Conservation (phyloP, 1,140 invertebrate genomes). For the Lysiphlebus fabarum region DNA sequence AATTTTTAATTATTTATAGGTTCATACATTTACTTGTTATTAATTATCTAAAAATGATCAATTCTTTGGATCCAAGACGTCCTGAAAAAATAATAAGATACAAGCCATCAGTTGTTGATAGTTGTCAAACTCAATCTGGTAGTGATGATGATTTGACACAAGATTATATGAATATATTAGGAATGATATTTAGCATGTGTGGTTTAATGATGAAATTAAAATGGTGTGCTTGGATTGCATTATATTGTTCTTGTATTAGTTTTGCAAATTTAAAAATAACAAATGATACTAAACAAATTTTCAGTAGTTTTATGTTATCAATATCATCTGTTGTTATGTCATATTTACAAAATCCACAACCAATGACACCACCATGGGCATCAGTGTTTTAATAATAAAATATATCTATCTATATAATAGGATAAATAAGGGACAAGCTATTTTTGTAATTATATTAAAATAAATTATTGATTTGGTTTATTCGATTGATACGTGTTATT, state of each 20-base stretch:
- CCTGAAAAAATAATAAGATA: slow-evolving; percentile 66
- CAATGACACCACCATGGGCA: slow-evolving; percentile 93
- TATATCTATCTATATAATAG: too few relatives aligned
- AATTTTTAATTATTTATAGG: too few relatives aligned
- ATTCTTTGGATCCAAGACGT: slow-evolving; percentile 60
- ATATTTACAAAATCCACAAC: slow-evolving; percentile 97
- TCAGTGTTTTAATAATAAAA: slow-evolving; percentile 49
- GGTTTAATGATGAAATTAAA: slow-evolving; percentile 99
- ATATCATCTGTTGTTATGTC: slow-evolving; percentile 99
- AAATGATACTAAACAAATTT: slow-evolving; percentile 92
- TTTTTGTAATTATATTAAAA: too few relatives aligned
- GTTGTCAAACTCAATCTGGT: slow-evolving; percentile 61
- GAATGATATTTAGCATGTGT: slow-evolving; percentile 99
- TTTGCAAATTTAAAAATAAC: slow-evolving; percentile 91
- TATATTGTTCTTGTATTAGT: slow-evolving; percentile 98
- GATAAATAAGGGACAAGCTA: too few relatives aligned
- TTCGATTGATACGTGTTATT: too few relatives aligned
- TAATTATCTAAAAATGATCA: slow-evolving; percentile 48
- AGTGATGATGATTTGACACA: slow-evolving; percentile 97
- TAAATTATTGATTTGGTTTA: too few relatives aligned
- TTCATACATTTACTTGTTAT: too few relatives aligned
- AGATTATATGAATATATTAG: slow-evolving; percentile 98
- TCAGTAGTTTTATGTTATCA: slow-evolving; percentile 86
- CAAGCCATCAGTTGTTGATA: slow-evolving; percentile 71
- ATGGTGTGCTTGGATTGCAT: slow-evolving; percentile 98